A percentile compares a stretch with the other conserved stretches of the same genome.
phyloP scores from a whole-genome alignment of 2,113 vertebrate genomes.

The Gopherus flavomarginatus region DNA sequence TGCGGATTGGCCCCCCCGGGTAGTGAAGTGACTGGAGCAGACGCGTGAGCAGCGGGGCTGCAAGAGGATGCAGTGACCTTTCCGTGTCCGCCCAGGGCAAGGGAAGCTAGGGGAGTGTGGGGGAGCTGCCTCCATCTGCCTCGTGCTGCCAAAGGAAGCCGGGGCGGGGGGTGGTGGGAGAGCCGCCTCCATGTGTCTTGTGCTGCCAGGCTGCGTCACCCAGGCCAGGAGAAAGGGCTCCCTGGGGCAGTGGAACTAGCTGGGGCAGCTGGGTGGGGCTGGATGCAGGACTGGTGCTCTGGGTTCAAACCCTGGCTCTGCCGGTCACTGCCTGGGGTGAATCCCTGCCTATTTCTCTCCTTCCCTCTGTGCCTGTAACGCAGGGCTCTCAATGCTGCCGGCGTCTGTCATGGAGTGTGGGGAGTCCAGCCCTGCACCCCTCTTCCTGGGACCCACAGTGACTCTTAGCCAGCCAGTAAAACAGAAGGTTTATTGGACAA shows the following conservation, averaged over 20 bases:
- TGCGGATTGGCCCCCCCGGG: slow-evolving; percentile 9
- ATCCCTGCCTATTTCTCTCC: background rate
- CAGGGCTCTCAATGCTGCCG: background rate
- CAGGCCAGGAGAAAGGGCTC: background rate
- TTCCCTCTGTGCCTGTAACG: background rate
- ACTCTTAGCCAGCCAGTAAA: too few species aligned
- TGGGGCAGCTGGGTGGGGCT: background rate
- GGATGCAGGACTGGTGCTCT: background rate
- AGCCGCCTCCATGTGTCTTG: background rate
- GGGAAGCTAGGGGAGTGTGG: background rate
- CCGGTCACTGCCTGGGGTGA: too few species aligned
- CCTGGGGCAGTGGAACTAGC: too few species aligned
- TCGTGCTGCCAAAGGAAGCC: background rate
- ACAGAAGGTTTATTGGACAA: too few species aligned
- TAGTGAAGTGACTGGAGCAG: slow-evolving; percentile 17
- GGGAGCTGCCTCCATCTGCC: background rate
- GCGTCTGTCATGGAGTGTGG: too few species aligned
- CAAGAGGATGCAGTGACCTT: background rate
- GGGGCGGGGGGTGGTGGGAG: too few species aligned
- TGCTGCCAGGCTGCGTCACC: too few species aligned
- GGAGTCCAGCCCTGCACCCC: too few species aligned
- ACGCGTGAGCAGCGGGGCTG: background rate
- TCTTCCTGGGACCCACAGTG: too few species aligned
- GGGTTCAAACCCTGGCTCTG: background rate
- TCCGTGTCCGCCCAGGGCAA: background rate